These are phyloP conservation scores for Apoderus coryli DNA, from an alignment of 2,888 invertebrate genomes.

Conservation along the genomic window DNA sequence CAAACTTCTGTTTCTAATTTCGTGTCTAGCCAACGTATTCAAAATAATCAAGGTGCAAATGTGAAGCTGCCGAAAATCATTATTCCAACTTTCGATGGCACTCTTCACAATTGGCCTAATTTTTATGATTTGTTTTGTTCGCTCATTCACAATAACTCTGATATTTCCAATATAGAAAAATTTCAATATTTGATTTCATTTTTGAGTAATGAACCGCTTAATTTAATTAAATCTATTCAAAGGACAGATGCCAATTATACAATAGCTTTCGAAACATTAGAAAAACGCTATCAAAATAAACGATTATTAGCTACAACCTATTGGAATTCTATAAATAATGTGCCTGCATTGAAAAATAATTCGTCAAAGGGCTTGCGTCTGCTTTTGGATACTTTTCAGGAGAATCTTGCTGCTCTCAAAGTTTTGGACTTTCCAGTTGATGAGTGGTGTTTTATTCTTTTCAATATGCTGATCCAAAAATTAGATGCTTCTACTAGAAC, in stretches of 20 bases:
- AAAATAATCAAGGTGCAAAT: too few relatives aligned
- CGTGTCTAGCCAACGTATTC: too few relatives aligned
- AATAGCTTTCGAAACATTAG: slow-evolving; percentile 4
- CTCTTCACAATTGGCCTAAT: slow-evolving; percentile 4
- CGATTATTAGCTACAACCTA: slow-evolving; percentile 2
- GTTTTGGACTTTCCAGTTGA: background rate
- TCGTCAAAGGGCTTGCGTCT: slow-evolving; percentile 1
- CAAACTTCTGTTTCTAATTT: too few relatives aligned
- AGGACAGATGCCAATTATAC: slow-evolving; percentile 4
- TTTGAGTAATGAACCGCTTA: slow-evolving; percentile 5
- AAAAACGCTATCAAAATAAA: slow-evolving; percentile 3
- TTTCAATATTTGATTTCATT: slow-evolving; percentile 1
- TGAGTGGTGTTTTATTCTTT: background rate
- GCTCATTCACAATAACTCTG: slow-evolving; percentile 3
- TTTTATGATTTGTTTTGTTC: slow-evolving; percentile 5
- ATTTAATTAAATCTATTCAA: slow-evolving; percentile 6
- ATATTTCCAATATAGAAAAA: slow-evolving; percentile 3
- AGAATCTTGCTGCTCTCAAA: slow-evolving; percentile 4
- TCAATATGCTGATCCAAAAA: slow-evolving; percentile 3
- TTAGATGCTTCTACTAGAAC: slow-evolving; percentile 2
- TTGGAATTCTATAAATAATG: slow-evolving; percentile 2
- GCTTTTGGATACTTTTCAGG: slow-evolving; percentile 3
- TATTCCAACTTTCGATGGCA: slow-evolving; percentile 5
- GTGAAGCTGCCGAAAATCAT: slow-evolving; percentile 5
- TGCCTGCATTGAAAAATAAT: background rate